A percentile compares a stretch with the other conserved stretches of the same genome.
These are phyloP conservation scores for human DNA, from an alignment of 2,113 vertebrate species.

Conservation along the genomic window DNA sequence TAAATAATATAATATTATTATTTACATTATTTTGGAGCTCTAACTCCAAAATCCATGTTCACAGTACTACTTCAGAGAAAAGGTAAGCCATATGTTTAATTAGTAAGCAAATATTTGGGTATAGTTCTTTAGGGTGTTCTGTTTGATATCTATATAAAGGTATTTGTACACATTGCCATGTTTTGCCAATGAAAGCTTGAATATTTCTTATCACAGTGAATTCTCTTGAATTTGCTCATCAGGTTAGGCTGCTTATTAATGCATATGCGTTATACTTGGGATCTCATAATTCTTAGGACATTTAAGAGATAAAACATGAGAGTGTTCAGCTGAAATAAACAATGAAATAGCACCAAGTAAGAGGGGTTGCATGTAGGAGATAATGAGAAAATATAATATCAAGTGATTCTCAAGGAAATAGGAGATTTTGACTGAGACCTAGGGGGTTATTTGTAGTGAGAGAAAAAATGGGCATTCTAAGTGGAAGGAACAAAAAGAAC, in stretches of 20 bases:
- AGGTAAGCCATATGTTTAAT: background rate
- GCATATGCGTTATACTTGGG: background rate
- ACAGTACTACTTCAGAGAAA: background rate
- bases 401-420: background rate
- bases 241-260: background rate
- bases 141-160: background rate
- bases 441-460: background rate
- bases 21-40: background rate
- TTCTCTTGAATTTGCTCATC: background rate
- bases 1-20: too few relatives aligned
- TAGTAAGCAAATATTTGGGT: constrained; percentile 7
- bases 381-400: background rate
- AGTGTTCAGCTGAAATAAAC: background rate
- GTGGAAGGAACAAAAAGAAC: background rate
- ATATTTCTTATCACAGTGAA: background rate
- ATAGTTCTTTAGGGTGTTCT: background rate
- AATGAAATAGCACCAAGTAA: constrained; percentile 5
- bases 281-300: constrained; percentile 12
- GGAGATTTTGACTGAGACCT: background rate
- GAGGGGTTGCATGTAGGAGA: background rate
- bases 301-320: background rate
- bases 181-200: background rate
- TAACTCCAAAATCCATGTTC: background rate
- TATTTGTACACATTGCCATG: background rate
- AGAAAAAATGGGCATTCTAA: background rate